A percentile compares a stretch with the other conserved stretches of the same genome.
phyloP scores from a whole-genome alignment of 2,797 vertebrate species.

The Tinamus major region DNA sequence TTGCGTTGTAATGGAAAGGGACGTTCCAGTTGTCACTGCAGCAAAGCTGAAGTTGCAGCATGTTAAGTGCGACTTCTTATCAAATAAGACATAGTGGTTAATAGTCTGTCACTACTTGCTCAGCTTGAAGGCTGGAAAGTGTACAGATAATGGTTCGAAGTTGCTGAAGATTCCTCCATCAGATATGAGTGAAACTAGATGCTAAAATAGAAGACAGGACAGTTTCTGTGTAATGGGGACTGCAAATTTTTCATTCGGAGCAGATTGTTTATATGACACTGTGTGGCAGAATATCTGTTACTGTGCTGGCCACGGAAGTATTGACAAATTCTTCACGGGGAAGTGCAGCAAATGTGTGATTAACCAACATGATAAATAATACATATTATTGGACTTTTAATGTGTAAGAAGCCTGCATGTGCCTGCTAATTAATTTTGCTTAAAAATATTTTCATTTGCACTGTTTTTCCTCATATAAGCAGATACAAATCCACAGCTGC shows the following conservation, averaged over 20 bases:
- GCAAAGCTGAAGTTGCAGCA: not conserved
- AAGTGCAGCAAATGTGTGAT: not conserved
- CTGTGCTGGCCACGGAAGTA: not conserved
- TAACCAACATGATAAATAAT: conserved; percentile 10
- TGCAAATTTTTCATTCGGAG: not conserved
- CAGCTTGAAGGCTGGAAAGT: not conserved
- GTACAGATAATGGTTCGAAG: not conserved
- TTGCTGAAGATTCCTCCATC: not conserved
- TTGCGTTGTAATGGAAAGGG: not conserved
- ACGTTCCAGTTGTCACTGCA: not conserved
- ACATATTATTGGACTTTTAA: not conserved
- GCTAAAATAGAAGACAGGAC: not conserved
- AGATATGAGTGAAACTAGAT: not conserved
- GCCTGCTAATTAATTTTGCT: not conserved
- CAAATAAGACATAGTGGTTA: not conserved
- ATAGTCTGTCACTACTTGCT: not conserved
- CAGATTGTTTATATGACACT: not conserved
- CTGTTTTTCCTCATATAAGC: not conserved
- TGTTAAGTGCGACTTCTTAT: not conserved
- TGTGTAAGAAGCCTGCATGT: not conserved
- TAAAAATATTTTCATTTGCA: not conserved
- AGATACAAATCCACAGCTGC: not conserved
- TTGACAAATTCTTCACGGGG: not conserved
- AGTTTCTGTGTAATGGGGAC: not conserved
- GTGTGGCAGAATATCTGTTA: not conserved